phyloP scores from a whole-genome alignment of 2,113 vertebrate genomes.

The Xiphias gladius region DNA sequence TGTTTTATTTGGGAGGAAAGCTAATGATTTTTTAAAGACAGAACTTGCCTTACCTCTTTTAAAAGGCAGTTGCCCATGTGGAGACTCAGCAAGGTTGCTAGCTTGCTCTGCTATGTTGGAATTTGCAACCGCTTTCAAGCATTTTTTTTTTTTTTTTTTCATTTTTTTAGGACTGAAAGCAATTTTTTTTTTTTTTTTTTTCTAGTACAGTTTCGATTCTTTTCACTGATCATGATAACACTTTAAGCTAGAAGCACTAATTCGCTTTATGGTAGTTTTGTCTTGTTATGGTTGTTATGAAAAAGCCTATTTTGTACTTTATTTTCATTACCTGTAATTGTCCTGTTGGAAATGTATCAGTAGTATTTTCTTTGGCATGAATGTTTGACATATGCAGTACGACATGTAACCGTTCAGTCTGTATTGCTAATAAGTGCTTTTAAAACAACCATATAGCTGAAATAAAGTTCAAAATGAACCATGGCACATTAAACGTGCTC shows the following conservation, averaged over 20 bases:
- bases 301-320: constrained; percentile 81
- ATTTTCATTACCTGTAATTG: constrained; percentile 77
- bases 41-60: constrained; percentile 66
- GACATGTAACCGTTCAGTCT: constrained; percentile 79
- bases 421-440: constrained; percentile 86
- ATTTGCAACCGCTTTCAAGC: constrained; percentile 46
- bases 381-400: constrained; percentile 84
- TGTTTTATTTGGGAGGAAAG: constrained; percentile 70
- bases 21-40: constrained; percentile 41
- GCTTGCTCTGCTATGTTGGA: constrained; percentile 37
- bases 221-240: constrained; percentile 76
- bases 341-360: constrained; percentile 72
- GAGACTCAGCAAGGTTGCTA: constrained; percentile 23
- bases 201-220: constrained; percentile 65
- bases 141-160: background rate
- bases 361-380: constrained; percentile 81
- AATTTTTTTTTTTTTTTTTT: constrained; percentile 69
- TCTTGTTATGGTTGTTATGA: constrained; percentile 75
- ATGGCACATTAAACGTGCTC: constrained; percentile 14
- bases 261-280: constrained; percentile 82
- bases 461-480: constrained; percentile 83
- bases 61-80: constrained; percentile 52
- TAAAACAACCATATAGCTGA: constrained; percentile 81
- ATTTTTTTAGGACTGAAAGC: constrained; percentile 49
- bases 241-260: constrained; percentile 84